Conservation (phyloP, 1,140 invertebrate species). For the Dufourea novaeangliae region DNA sequence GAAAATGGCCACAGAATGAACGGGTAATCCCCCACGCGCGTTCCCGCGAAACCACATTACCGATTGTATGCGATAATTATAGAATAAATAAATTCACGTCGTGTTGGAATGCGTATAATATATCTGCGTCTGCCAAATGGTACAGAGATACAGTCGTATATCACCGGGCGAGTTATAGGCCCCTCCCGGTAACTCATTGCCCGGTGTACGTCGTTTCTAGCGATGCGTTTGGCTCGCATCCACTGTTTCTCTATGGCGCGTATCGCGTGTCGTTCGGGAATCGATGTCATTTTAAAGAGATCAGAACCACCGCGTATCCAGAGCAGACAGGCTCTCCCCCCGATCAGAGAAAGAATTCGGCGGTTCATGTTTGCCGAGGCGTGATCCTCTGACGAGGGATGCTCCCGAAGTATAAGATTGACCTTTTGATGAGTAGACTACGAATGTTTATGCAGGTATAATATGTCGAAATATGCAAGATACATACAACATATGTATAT, state of each 20-base stretch:
- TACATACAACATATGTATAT: no score
- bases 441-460: no score
- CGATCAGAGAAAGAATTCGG: no score
- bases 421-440: no score
- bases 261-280: conserved; percentile 70
- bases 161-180: conserved; percentile 81
- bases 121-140: conserved; percentile 82
- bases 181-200: conserved; percentile 80
- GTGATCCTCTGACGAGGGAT: no score
- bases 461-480: no score
- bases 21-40: conserved; percentile 47
- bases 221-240: conserved; percentile 78
- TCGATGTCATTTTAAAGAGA: conserved; percentile 71
- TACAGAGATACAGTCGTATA: conserved; percentile 82
- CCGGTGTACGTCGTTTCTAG: conserved; percentile 68
- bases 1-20: conserved; percentile 57
- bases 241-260: conserved; percentile 73
- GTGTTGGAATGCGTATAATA: conserved; percentile 80
- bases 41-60: conserved; percentile 73
- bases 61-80: conserved; percentile 82
- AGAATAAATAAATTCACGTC: conserved; percentile 82
- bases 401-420: no score
- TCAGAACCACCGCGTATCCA: conserved; percentile 17
- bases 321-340: not conserved
- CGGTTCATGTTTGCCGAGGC: no score